phyloP scores from a whole-genome alignment of 2,113 vertebrate species.

The Sylvilagus bachmani region DNA sequence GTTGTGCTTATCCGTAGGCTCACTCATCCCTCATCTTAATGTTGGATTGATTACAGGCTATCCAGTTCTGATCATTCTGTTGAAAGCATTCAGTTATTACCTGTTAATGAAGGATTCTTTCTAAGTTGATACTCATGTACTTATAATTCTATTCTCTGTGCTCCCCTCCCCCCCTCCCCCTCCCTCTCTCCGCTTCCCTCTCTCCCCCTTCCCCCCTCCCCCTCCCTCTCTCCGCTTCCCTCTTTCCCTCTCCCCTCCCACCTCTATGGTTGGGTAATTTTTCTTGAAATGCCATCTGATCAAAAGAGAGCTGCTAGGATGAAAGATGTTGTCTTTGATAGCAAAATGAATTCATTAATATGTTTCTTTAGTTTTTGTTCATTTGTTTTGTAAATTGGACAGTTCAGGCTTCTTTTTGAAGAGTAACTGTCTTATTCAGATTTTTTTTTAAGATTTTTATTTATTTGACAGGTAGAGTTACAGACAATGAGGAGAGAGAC shows the following conservation, averaged over 20 bases:
- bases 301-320: neutral
- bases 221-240: too few relatives aligned
- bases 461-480: too few relatives aligned
- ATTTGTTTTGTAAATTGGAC: neutral
- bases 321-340: neutral
- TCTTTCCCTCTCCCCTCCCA: neutral
- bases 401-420: neutral
- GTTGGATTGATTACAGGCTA: neutral
- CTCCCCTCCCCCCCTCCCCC: neutral
- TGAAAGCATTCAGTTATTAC: neutral
- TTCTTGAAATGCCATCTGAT: neutral
- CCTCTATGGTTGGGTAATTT: neutral
- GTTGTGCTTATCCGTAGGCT: conserved; percentile 37
- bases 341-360: neutral
- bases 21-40: neutral
- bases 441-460: too few relatives aligned
- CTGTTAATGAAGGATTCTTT: conserved; percentile 19
- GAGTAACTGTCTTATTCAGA: neutral
- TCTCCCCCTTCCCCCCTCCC: neutral
- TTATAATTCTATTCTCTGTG: neutral
- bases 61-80: conserved; percentile 23
- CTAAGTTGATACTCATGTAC: neutral
- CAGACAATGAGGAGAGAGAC: too few relatives aligned
- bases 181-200: too few relatives aligned
- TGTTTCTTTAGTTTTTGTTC: neutral